Evolutionary conservation across 35 echinoderm and acorn worm genomes (phyloP).

Genomic region (Lytechinus variegatus): DNA sequence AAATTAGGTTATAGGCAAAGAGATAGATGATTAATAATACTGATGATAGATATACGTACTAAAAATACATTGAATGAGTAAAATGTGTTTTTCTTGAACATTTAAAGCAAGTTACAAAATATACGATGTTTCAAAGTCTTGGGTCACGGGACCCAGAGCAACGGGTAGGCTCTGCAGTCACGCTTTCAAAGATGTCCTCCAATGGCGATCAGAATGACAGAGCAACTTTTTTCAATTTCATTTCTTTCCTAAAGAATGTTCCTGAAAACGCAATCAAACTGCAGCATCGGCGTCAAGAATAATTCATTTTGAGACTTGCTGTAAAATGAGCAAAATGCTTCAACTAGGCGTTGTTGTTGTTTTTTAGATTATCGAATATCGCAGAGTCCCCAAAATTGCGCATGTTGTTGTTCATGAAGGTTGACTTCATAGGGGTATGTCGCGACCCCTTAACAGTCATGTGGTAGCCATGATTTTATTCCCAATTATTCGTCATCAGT

Average conservation of each 20-base stretch:
- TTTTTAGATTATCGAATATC: neutral
- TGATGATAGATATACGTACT: too few relatives aligned
- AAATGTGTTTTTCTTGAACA: too few relatives aligned
- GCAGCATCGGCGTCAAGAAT: neutral
- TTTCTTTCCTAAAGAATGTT: neutral
- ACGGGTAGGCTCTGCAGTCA: too few relatives aligned
- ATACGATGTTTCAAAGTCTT: too few relatives aligned
- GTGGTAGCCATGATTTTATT: neutral
- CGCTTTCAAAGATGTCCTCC: neutral
- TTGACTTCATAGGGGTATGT: neutral
- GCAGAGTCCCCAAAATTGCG: neutral
- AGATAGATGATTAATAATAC: too few relatives aligned
- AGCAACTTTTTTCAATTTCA: neutral
- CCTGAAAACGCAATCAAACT: neutral
- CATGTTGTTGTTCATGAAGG: neutral
- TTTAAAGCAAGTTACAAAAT: too few relatives aligned
- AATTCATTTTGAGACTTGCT: neutral
- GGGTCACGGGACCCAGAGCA: too few relatives aligned
- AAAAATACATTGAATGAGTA: too few relatives aligned
- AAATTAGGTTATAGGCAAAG: too few relatives aligned
- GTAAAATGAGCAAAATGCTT: neutral
- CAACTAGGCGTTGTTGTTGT: neutral
- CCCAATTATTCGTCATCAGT: neutral
- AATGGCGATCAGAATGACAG: neutral
- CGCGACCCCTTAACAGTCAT: neutral